Conservation (phyloP, 1,140 invertebrate species). For the Reticulitermes speratus region DNA sequence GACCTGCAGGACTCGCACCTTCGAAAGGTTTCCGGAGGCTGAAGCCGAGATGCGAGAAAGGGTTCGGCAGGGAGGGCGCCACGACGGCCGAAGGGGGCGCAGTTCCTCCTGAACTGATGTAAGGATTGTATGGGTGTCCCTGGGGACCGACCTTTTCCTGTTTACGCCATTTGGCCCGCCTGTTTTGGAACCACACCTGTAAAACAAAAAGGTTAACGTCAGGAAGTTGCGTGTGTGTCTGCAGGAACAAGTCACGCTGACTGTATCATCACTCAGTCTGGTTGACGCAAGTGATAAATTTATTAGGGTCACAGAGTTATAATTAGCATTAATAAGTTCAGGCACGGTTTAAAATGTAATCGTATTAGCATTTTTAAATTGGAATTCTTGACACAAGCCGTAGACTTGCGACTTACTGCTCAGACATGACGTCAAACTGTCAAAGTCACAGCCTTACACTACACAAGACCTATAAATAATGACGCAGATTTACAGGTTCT, state of each 20-base stretch:
- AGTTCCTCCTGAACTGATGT: constrained; percentile 59
- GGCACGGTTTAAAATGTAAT: not conserved
- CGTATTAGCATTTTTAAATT: constrained; percentile 20
- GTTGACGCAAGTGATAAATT: not conserved
- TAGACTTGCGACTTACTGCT: no score
- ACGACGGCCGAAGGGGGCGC: constrained; percentile 57
- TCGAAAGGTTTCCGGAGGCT: constrained; percentile 74
- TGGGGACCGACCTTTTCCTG: constrained; percentile 64
- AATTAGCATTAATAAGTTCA: not conserved
- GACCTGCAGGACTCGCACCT: constrained; percentile 21
- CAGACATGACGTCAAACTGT: not conserved
- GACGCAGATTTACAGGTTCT: not conserved
- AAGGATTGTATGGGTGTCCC: constrained; percentile 86
- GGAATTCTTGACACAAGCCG: not conserved
- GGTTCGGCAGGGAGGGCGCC: constrained; percentile 72
- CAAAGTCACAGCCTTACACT: not conserved
- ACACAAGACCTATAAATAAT: not conserved
- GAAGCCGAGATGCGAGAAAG: constrained; percentile 71
- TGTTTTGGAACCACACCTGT: constrained; percentile 56
- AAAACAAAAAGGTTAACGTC: constrained; percentile 36
- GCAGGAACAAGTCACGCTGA: not conserved
- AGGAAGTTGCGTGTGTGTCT: not conserved
- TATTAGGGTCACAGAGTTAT: not conserved
- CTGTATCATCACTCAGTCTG: not conserved
- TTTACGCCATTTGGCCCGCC: constrained; percentile 51